Evolutionary conservation across 1,140 invertebrate genomes (phyloP).

Genomic region (Apis florea): DNA sequence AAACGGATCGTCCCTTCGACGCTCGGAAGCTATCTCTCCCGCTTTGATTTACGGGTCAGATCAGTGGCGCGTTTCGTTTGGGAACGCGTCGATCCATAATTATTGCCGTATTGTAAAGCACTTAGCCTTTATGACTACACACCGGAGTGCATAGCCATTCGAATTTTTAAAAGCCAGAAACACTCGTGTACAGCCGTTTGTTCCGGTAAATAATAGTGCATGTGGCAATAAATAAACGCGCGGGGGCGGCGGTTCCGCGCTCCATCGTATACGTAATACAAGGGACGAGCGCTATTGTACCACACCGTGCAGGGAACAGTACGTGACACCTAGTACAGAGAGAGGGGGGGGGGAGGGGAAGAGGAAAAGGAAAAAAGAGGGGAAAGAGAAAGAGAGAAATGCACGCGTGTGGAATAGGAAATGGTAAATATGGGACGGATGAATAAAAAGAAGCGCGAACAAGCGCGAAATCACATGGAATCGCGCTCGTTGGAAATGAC

Average conservation of each 20-base stretch:
- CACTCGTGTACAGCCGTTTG: slow-evolving; percentile 45
- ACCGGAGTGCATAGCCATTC: slow-evolving; percentile 39
- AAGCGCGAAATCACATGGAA: neutral
- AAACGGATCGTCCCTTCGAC: neutral
- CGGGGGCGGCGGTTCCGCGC: neutral
- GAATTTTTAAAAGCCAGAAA: slow-evolving; percentile 56
- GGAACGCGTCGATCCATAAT: slow-evolving; percentile 32
- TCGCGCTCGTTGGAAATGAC: neutral
- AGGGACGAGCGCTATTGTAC: slow-evolving; percentile 32
- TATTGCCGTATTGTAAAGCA: slow-evolving; percentile 50
- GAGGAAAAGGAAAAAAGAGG: too few relatives aligned
- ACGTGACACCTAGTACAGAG: slow-evolving; percentile 7
- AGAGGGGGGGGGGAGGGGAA: too few relatives aligned
- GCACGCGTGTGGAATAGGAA: slow-evolving; percentile 14
- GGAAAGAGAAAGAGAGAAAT: neutral
- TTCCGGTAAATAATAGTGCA: slow-evolving; percentile 47
- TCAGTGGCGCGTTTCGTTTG: slow-evolving; percentile 13
- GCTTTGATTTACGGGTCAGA: slow-evolving; percentile 35
- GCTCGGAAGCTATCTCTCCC: neutral
- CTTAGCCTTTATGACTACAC: slow-evolving; percentile 50
- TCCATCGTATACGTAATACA: slow-evolving; percentile 31
- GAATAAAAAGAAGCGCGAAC: neutral
- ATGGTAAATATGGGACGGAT: slow-evolving; percentile 26
- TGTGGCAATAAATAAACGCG: slow-evolving; percentile 42
- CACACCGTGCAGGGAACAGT: too few relatives aligned